Evolutionary conservation across 2,797 vertebrate genomes (phyloP), one percentile per base, ranked within the genome.

Genomic region (Staurois parvus): DNA sequence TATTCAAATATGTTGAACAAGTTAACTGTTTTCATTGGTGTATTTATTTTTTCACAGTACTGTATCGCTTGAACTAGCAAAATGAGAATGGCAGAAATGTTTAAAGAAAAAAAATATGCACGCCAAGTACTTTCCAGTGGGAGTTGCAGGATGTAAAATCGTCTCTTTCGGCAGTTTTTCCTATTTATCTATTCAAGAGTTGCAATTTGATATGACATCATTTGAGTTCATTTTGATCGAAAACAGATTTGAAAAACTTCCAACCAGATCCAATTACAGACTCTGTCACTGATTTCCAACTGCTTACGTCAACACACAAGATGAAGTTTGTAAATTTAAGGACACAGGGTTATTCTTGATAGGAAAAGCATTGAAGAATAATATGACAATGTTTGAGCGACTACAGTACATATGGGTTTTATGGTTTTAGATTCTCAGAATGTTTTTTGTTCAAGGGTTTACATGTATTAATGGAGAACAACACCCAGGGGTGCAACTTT

Each of bases 271-370:
- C 69, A 78, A 73, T 29, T 76, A 52, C 64, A 85, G 78, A 56
- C 40, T 67, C 64, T 64, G 64, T 28, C 70, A 74, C 19, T 73
- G 40, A n/a, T 85, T 85, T 66, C 30, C 83, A 73, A 52, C 76
- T 72, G 72, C 64, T 79, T 67, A 73, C 70, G 42, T 85, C 56
- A 79, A 72, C 70, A 17, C 68, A 11, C 40, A 67, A 37, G 37
- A 34, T 62, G 8, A 84, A 24, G 32, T 13, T 45, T 72, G 76
- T 66, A 84, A 74, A 74, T 56, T 67, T 29, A 74, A 73, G 70
- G 76, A 74, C 84, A 85, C 26, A 79, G 74, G 69, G 59, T 42
- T 85, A 73, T 74, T 10, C 62, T n/a, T 52, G 42, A 73, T 79
- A 6, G 52, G 24, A 73, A 74, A 74, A 79, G n/a, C 40, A 79